Evolutionary conservation across 2,888 invertebrate species (phyloP), one percentile per base, ranked within the genome.

Genomic region (Ichneumon xanthorius): DNA sequence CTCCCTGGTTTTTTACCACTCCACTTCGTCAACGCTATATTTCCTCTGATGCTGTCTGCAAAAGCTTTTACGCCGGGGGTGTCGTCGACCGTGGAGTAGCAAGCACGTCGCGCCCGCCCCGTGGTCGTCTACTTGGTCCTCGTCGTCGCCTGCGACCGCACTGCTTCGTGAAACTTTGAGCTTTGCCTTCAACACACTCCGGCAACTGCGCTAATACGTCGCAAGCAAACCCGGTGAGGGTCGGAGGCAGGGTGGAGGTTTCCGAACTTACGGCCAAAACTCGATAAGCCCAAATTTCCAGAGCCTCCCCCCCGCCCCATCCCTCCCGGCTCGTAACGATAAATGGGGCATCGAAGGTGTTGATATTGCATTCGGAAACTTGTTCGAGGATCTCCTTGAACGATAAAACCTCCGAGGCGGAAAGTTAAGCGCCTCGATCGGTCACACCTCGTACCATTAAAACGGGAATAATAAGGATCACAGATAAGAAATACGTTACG

Each of bases 31-130:
- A 26, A 77, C 77, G 55, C 55, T 76, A 70, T 16, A 61, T 50
- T 72, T 72, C 40, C 78, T 82, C 72, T 55, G 82, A 68, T 73
- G 72, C 78, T 78, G 82, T 82, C 82, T 82, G 72, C 78, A 55
- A 82, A 82, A 78, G 82, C 82, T 82, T 82, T 82, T 82, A 82
- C 82, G 72, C 19, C 65, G 48, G 78, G 72, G 82, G 82, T 82
- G 82, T 82, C 82, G 82, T 82, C 72, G 78, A 78, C 67, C 72
- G 77, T 82, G 72, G 82, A 77, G 82, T 72, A 72, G 78, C 50
- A 72, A 40, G 40, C 40, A 40, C 40, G 82, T 82, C 82, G 82
- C 82, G 78, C 72, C 61, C 61, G 11, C 9, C 40, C 26, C 61
- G 61, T 30, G 76, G 75, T 45, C 58, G 68, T 76, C 81, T 75